Percentiles rank a stretch among this genome's conserved stretches.
These are phyloP conservation scores for Barnardius zonarius DNA, from an alignment of 2,113 vertebrate species.

Conservation along the genomic window DNA sequence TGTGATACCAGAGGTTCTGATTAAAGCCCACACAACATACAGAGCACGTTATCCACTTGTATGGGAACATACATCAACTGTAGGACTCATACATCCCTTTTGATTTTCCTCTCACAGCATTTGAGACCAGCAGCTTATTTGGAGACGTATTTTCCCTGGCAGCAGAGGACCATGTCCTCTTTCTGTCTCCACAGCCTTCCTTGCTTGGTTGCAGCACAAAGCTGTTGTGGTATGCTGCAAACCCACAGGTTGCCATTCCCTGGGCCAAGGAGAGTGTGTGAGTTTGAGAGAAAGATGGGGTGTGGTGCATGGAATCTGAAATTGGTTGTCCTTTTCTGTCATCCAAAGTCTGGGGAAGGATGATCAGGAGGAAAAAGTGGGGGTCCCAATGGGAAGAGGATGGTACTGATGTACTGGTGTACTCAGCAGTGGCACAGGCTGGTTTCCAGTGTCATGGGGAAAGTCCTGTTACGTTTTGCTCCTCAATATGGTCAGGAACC, in stretches of 20 bases:
- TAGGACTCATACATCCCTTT: not conserved
- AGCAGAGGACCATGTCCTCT: not conserved
- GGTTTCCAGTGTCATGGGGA: not conserved
- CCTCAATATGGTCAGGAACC: not conserved
- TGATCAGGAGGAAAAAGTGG: not conserved
- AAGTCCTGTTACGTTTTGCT: not conserved
- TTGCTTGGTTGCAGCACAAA: not conserved
- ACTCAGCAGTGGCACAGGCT: not conserved
- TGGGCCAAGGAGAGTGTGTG: fast-evolving
- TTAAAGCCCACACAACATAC: not conserved
- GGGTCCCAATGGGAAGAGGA: not conserved
- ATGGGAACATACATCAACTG: not conserved
- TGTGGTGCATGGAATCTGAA: not conserved
- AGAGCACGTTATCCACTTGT: not conserved
- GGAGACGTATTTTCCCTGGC: fast-evolving
- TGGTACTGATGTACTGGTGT: fast-evolving
- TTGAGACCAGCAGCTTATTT: not conserved
- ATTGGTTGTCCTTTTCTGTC: not conserved
- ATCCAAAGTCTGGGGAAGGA: not conserved
- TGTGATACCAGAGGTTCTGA: not conserved
- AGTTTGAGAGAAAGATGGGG: not conserved
- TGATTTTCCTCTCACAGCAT: not conserved
- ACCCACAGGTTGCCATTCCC: fast-evolving
- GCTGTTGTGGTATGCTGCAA: not conserved
- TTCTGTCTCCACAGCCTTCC: not conserved